Evolutionary conservation across 2,888 invertebrate genomes (phyloP).

Genomic region (Thyatira batis): DNA sequence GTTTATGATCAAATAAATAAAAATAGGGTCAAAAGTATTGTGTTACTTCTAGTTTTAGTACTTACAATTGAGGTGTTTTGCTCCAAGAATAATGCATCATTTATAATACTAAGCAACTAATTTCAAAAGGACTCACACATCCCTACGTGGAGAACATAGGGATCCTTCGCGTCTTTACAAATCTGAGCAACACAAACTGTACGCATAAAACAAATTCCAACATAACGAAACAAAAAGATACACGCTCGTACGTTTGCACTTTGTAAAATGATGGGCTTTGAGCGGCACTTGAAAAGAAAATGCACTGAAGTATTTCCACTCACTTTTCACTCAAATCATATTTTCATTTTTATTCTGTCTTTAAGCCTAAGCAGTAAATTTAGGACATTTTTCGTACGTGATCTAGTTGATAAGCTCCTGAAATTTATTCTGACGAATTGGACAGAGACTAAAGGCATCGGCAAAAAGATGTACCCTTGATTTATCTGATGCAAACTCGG

Average conservation of each 20-base stretch:
- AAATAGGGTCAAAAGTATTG: background rate
- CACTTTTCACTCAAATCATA: slow-evolving; percentile 5
- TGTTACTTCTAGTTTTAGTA: background rate
- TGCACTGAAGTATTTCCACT: slow-evolving; percentile 8
- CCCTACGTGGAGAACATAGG: background rate
- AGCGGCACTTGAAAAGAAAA: slow-evolving; percentile 19
- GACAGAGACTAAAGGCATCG: background rate
- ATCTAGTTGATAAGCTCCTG: background rate
- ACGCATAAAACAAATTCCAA: slow-evolving; percentile 5
- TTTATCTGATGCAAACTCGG: background rate
- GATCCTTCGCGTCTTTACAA: background rate
- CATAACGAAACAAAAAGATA: background rate
- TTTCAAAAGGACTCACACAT: background rate
- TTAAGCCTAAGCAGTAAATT: background rate
- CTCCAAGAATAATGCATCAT: background rate
- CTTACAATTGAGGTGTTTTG: no score
- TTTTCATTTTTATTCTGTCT: slow-evolving; percentile 7
- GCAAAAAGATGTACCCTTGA: background rate
- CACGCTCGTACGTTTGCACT: slow-evolving; percentile 8
- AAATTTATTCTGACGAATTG: background rate
- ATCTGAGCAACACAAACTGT: slow-evolving; percentile 1
- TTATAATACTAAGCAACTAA: background rate
- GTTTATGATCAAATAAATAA: no score
- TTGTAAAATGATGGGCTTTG: slow-evolving; percentile 16
- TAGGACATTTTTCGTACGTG: background rate